These are phyloP conservation scores for Caenorhabditis elegans DNA, from an alignment of 1,140 invertebrate genomes.

Conservation along the genomic window DNA sequence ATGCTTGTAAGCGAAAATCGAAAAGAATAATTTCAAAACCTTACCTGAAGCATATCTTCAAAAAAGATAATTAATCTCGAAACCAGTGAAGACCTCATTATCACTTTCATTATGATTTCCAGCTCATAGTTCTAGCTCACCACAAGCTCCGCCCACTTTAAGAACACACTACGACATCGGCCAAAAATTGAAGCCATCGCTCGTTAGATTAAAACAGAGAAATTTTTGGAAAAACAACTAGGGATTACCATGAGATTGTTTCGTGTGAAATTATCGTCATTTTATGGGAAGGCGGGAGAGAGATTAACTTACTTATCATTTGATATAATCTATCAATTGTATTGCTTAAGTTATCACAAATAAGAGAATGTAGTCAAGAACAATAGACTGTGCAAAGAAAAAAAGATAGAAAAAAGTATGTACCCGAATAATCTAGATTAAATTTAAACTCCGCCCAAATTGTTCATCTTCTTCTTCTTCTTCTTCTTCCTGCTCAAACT, in stretches of 20 bases:
- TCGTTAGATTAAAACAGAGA: too few relatives aligned
- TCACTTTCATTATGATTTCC: background rate
- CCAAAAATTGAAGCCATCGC: too few relatives aligned
- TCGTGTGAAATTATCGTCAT: conserved; percentile 1
- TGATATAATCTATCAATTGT: too few relatives aligned
- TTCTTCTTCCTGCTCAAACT: too few relatives aligned
- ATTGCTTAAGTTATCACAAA: background rate
- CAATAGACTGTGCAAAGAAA: background rate
- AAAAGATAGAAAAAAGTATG: background rate
- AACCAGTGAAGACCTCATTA: background rate
- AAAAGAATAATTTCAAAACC: too few relatives aligned
- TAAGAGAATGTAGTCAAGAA: background rate
- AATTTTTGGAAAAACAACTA: background rate
- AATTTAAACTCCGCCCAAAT: background rate
- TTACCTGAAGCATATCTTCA: background rate
- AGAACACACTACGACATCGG: too few relatives aligned
- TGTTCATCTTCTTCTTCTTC: background rate
- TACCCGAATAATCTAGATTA: background rate
- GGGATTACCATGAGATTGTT: background rate
- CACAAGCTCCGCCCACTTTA: background rate
- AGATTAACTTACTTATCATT: background rate
- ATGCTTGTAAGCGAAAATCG: too few relatives aligned
- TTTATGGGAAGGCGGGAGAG: background rate
- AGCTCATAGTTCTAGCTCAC: background rate
- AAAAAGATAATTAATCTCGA: background rate